Evolutionary conservation across 2,888 invertebrate genomes (phyloP).

Genomic region (Synergus japonicus): DNA sequence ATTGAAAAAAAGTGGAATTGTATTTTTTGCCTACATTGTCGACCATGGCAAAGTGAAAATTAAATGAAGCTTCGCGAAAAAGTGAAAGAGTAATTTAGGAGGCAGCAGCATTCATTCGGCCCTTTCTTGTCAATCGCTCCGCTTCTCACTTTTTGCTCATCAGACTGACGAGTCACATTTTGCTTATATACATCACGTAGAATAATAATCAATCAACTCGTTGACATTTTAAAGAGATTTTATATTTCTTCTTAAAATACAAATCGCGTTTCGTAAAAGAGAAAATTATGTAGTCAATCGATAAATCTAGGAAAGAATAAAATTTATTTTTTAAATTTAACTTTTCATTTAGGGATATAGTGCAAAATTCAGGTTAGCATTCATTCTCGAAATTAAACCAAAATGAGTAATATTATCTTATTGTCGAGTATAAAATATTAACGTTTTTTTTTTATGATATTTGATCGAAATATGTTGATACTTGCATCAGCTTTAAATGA

Average conservation of each 20-base stretch:
- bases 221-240: background rate
- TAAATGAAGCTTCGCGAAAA: background rate
- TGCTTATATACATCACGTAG: background rate
- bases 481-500: conserved; percentile 10
- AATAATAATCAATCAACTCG: conserved; percentile 19
- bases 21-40: background rate
- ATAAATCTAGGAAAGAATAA: background rate
- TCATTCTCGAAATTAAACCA: background rate
- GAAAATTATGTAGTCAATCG: background rate
- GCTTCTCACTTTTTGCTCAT: background rate
- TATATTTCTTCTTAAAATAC: background rate
- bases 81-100: conserved; percentile 14
- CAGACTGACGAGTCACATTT: conserved; percentile 1
- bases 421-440: background rate
- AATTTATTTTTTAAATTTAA: background rate
- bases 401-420: conserved; percentile 3
- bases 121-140: background rate
- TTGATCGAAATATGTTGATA: background rate
- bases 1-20: background rate
- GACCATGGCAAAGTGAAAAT: background rate
- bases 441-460: background rate
- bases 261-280: background rate
- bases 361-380: background rate
- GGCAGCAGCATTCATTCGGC: background rate
- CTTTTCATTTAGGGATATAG: background rate